Evolutionary conservation across 53 echinoderm and acorn worm species (phyloP).

Genomic region (Holothuria scabra): DNA sequence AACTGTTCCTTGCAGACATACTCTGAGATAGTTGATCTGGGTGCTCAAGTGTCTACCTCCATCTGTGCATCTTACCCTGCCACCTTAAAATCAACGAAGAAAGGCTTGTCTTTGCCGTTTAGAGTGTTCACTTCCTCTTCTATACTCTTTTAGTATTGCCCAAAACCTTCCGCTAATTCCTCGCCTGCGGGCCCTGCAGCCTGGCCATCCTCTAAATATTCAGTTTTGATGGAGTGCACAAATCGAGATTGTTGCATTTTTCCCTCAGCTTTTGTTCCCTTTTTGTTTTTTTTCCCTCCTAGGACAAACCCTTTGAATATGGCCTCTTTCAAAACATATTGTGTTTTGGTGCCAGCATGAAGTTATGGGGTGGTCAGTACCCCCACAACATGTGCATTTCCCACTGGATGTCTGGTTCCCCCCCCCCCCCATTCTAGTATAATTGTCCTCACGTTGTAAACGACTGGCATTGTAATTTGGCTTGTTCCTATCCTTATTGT

Average conservation of each 20-base stretch:
- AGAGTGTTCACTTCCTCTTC: not conserved
- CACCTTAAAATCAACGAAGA: not conserved
- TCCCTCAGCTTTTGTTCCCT: not conserved
- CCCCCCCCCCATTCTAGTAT: no score
- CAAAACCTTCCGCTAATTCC: not conserved
- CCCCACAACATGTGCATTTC: no score
- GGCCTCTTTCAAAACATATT: conserved; percentile 15
- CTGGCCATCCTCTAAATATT: not conserved
- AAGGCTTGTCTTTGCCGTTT: not conserved
- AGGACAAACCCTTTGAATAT: conserved; percentile 6
- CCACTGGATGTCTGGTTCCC: no score
- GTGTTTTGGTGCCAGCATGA: no score
- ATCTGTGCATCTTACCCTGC: not conserved
- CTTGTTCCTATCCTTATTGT: no score
- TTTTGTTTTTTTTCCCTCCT: conserved; percentile 13
- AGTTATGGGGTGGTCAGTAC: no score
- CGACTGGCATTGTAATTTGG: no score
- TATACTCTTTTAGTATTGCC: not conserved
- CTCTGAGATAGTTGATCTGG: not conserved
- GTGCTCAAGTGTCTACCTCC: not conserved
- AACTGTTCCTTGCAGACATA: not conserved
- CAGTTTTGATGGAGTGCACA: not conserved
- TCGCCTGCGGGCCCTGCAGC: not conserved
- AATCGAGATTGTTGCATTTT: not conserved
- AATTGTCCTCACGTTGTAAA: no score